These are phyloP conservation scores for Anguilla japonica DNA, from an alignment of 2,113 vertebrate species.

Conservation along the genomic window DNA sequence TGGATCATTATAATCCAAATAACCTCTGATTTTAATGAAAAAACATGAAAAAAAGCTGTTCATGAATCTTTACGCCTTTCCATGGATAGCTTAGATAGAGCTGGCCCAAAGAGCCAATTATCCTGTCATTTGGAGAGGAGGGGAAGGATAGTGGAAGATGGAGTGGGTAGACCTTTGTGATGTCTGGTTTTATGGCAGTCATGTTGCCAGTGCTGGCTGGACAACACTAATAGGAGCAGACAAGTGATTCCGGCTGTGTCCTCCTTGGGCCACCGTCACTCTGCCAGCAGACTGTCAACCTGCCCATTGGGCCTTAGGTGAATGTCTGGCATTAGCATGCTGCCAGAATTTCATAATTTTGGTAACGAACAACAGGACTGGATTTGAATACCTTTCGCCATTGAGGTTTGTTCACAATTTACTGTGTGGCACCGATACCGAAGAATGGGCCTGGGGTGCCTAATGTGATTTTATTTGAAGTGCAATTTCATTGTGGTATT, in stretches of 20 bases:
- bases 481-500: too few relatives aligned
- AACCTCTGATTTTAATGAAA: background rate
- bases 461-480: too few relatives aligned
- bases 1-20: background rate
- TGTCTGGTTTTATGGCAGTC: slow-evolving; percentile 4
- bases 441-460: too few relatives aligned
- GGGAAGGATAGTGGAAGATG: background rate
- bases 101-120: background rate
- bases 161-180: background rate
- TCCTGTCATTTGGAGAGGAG: background rate
- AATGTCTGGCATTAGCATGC: background rate
- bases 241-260: background rate
- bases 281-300: slow-evolving; percentile 9
- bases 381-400: too few relatives aligned
- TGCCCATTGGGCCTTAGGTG: background rate
- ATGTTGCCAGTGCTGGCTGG: background rate
- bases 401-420: too few relatives aligned
- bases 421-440: too few relatives aligned
- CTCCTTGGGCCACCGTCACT: background rate
- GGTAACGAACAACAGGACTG: background rate
- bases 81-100: background rate
- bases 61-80: background rate
- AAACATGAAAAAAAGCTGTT: background rate
- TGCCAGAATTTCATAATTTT: background rate
- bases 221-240: background rate